phyloP scores from a whole-genome alignment of 2,888 invertebrate species.

The Pollenia griseotomentosa region DNA sequence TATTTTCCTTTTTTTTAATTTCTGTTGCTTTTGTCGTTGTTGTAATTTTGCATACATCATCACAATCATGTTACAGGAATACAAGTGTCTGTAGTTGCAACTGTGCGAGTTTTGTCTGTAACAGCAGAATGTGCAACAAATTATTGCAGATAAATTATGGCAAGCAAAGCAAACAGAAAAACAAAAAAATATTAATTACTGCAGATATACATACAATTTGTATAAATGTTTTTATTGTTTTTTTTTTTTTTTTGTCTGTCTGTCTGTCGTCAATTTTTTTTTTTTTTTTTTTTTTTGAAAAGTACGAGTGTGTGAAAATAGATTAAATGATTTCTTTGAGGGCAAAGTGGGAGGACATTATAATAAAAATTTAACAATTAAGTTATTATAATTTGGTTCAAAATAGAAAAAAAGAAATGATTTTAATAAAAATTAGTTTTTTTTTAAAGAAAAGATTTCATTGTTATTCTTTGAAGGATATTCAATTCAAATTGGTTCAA shows the following conservation, averaged over 20 bases:
- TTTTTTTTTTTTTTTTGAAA: not conserved
- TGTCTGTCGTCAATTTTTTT: conserved; percentile 22
- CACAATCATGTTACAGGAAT: conserved; percentile 52
- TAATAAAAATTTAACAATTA: conserved; percentile 52
- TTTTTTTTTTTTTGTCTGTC: conserved; percentile 36
- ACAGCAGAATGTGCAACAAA: conserved; percentile 74
- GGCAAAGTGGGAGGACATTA: conserved; percentile 55
- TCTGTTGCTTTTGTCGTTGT: conserved; percentile 32
- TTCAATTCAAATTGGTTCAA: too few relatives aligned
- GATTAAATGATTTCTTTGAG: conserved; percentile 38
- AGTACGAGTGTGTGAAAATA: conserved; percentile 12
- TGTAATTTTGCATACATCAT: conserved; percentile 71
- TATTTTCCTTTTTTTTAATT: conserved; percentile 15
- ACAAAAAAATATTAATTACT: conserved; percentile 68
- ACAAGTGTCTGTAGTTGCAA: conserved; percentile 35
- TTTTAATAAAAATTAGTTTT: not conserved
- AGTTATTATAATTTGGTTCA: conserved; percentile 40
- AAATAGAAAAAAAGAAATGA: not conserved
- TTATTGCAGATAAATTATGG: conserved; percentile 80
- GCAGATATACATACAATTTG: conserved; percentile 68
- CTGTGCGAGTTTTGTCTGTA: conserved; percentile 33
- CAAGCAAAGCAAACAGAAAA: conserved; percentile 71
- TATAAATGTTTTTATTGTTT: conserved; percentile 25
- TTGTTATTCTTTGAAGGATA: too few relatives aligned
- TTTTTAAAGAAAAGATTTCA: too few relatives aligned